phyloP scores from a whole-genome alignment of 2,888 invertebrate species.

The Amblyjoppa fuscipennis region DNA sequence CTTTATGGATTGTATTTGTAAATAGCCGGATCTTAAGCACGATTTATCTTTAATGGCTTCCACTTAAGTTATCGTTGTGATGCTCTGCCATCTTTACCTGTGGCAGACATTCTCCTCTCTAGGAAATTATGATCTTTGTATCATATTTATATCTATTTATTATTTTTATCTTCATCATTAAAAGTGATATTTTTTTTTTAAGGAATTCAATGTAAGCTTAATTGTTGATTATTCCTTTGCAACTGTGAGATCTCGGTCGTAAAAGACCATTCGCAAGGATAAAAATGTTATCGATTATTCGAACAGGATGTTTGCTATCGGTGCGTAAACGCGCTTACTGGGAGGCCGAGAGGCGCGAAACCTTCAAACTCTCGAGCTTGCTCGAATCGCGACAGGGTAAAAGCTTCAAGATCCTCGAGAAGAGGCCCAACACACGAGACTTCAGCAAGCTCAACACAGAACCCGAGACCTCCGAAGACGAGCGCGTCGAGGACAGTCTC shows the following conservation, averaged over 20 bases:
- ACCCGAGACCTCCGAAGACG: conserved; percentile 84
- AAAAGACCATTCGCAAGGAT: background rate
- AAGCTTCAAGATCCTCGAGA: conserved; percentile 85
- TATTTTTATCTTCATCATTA: background rate
- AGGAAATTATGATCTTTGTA: background rate
- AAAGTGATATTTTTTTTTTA: background rate
- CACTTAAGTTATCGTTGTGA: conserved; percentile 4
- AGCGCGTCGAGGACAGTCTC: conserved; percentile 79
- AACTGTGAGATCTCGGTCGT: background rate
- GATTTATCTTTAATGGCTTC: background rate
- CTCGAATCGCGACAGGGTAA: conserved; percentile 87
- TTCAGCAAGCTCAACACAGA: conserved; percentile 84
- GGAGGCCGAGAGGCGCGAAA: conserved; percentile 80
- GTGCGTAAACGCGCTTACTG: conserved; percentile 80
- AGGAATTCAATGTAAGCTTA: background rate
- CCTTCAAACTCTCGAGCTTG: conserved; percentile 89
- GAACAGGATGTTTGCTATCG: conserved; percentile 81
- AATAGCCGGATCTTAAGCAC: background rate
- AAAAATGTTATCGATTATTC: conserved; percentile 35
- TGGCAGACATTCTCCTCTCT: background rate
- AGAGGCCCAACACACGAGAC: conserved; percentile 82
- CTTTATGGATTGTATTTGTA: background rate
- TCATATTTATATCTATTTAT: conserved; percentile 15
- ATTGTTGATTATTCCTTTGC: conserved; percentile 27
- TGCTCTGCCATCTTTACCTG: background rate